Evolutionary conservation across 2,888 invertebrate genomes (phyloP).

Genomic region (Steromphala cineraria): DNA sequence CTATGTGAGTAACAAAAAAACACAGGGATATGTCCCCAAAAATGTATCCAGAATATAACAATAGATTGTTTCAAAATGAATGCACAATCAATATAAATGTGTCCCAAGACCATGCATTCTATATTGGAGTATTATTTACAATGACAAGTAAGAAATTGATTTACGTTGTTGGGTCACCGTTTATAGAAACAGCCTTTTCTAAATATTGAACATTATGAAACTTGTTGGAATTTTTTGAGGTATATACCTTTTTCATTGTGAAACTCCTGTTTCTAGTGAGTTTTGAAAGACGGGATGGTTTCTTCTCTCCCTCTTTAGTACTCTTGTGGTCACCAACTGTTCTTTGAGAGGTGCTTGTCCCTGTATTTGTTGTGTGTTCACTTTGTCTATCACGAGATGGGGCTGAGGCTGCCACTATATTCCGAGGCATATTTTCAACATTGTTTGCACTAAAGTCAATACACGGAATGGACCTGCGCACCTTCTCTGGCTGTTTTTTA

Average conservation of each 20-base stretch:
- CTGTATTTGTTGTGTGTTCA: neutral
- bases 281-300: conserved; percentile 19
- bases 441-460: conserved; percentile 29
- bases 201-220: too few species aligned
- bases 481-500: conserved; percentile 38
- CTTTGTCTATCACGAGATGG: neutral
- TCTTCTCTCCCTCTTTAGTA: neutral
- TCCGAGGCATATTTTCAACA: neutral
- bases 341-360: neutral
- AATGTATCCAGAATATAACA: too few species aligned
- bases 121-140: too few species aligned
- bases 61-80: too few species aligned
- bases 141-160: too few species aligned
- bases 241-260: neutral
- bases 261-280: conserved; percentile 24
- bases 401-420: too few species aligned
- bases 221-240: neutral
- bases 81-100: too few species aligned
- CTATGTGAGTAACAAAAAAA: too few species aligned
- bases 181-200: too few species aligned
- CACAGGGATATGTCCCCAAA: too few species aligned
- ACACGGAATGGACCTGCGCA: conserved; percentile 40
- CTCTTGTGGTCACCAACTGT: neutral
- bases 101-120: too few species aligned
- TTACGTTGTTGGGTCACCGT: too few species aligned